Evolutionary conservation across 2,113 vertebrate species (phyloP), one percentile per base, ranked within the genome.

Genomic region (Otolemur garnettii): DNA sequence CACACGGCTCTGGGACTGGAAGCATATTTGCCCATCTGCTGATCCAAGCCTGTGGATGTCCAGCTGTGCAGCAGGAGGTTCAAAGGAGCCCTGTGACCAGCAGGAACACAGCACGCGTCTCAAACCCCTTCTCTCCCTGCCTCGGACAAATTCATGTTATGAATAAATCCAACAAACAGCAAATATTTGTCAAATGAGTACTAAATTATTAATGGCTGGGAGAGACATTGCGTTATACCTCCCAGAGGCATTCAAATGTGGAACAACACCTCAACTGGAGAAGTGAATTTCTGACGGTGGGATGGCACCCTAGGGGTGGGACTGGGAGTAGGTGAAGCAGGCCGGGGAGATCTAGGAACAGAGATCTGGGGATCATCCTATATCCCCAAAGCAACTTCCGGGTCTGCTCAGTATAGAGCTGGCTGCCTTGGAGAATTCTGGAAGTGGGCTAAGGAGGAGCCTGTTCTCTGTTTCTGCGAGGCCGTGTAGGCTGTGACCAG

Each of bases 181-280:
- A 91, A 94, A 86, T 96, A 59, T 92, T 96, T 96, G 75, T 79
- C 21, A 45, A 95, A 87, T 28, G 79, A 85, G 79, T 80, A 59
- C 64, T 96, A 45, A 78, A 87, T 94, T 95, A 79, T 90, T 89
- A 50, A 85, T 38, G 72, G 64, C 62, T 57, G 19, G 62, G 64
- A 81, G 96, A 83, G 66, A 68, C 38, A 69, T 72, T n/a, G 10
- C 38, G n/a, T 60, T 62, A 87, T 53, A 50, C 82, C 22, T 94
- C 80, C 82, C 93, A 19, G 91, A 88, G 83, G 86, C 85, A 85
- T 90, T 33, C 45, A 68, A 28, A 85, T 45, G 26, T 50, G 71
- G 69, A 87, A 59, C 62, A 28, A 26, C 7, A 38, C 42, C 79
- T 91, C 66, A 21, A 42, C 12, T 42, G 53, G 83, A 93, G 35